Conservation (phyloP, 2,797 vertebrate species). For the Momotus momota region DNA sequence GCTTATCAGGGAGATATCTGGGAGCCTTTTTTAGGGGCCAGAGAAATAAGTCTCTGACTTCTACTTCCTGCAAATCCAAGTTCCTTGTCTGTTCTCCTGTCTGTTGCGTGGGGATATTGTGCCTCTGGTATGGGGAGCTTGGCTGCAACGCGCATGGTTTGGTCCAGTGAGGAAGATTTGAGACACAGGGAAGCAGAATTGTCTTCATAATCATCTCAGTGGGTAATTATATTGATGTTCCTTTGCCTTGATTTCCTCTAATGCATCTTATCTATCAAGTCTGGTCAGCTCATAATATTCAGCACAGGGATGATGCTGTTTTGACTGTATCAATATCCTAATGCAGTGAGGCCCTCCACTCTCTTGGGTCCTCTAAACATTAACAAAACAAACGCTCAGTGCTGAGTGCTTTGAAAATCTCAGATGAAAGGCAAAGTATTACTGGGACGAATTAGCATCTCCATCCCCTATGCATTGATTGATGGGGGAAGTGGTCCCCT, state of each 20-base stretch:
- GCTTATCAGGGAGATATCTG: not conserved
- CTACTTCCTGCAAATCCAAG: not conserved
- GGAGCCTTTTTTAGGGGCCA: not conserved
- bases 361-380: slow-evolving; percentile 22
- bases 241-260: not conserved
- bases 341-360: not conserved
- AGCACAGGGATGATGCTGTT: not conserved
- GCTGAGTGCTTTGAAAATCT: slow-evolving; percentile 50
- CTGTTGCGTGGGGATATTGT: not conserved
- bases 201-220: not conserved
- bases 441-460: slow-evolving; percentile 32
- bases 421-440: slow-evolving; percentile 42
- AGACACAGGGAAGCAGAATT: not conserved
- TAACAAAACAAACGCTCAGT: slow-evolving; percentile 9
- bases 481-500: not conserved
- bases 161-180: not conserved
- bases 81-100: not conserved
- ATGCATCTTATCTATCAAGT: not conserved
- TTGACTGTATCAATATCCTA: not conserved
- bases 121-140: not conserved
- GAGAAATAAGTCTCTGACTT: not conserved
- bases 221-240: not conserved
- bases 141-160: not conserved
- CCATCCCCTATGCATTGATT: not conserved
- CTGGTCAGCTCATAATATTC: not conserved